A percentile compares a stretch with the other conserved stretches of the same genome.
Conservation (phyloP, 1,140 invertebrate species). For the Carposina sasakii region DNA sequence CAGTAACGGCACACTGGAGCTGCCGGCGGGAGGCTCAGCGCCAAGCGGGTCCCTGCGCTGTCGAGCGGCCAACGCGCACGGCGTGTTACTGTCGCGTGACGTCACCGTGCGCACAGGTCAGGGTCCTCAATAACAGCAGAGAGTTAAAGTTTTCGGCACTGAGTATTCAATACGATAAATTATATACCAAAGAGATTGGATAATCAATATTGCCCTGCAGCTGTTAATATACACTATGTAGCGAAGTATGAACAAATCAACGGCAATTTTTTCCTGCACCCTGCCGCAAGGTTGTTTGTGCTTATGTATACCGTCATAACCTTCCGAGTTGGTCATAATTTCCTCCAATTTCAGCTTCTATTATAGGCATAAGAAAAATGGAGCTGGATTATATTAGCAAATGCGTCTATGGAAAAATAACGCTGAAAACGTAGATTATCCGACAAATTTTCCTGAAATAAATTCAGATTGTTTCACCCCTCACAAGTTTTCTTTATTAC, state of each 20-base stretch:
- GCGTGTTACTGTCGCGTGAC: constrained; percentile 42
- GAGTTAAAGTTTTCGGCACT: background rate
- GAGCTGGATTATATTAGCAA: no score
- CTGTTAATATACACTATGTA: background rate
- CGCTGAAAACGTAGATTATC: no score
- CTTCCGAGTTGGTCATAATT: no score
- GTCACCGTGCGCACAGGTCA: constrained; percentile 15
- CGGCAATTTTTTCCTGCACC: no score
- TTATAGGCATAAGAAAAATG: no score
- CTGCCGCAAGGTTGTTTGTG: no score
- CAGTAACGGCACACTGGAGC: constrained; percentile 48
- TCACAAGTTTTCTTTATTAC: no score
- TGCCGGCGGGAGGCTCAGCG: constrained; percentile 15
- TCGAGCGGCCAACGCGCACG: constrained; percentile 47
- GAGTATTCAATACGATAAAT: background rate
- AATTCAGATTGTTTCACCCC: no score
- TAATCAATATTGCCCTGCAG: background rate
- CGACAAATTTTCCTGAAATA: no score
- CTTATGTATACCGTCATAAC: no score
- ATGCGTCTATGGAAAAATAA: no score
- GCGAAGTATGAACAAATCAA: background rate
- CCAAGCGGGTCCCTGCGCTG: constrained; percentile 32
- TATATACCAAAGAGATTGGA: background rate
- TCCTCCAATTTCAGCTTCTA: no score
- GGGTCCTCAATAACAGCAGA: background rate